phyloP scores from a whole-genome alignment of 2,888 invertebrate genomes.

The Chrysomela aeneicollis region DNA sequence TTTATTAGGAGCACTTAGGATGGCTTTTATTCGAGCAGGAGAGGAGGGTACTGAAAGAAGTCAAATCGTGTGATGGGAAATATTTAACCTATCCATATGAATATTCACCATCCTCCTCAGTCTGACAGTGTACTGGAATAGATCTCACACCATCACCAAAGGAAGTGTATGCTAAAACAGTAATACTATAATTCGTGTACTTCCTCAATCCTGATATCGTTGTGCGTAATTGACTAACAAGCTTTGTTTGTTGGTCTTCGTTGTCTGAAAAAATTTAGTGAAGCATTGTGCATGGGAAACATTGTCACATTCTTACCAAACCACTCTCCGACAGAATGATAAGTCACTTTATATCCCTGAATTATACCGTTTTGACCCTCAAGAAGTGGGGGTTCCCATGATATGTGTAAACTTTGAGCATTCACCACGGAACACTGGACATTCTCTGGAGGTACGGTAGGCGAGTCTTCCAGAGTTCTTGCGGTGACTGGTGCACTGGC shows the following conservation, averaged over 20 bases:
- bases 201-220: constrained; percentile 80
- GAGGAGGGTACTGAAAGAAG: constrained; percentile 79
- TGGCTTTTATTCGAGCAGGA: constrained; percentile 90
- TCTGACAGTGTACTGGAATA: constrained; percentile 83
- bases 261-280: constrained; percentile 64
- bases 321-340: constrained; percentile 81
- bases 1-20: constrained; percentile 84
- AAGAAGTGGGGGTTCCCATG: constrained; percentile 84
- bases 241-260: constrained; percentile 80
- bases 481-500: constrained; percentile 81
- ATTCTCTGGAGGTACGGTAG: constrained; percentile 84
- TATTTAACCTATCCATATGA: background rate
- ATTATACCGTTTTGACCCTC: constrained; percentile 86
- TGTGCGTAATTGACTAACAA: constrained; percentile 73
- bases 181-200: constrained; percentile 92
- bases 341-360: constrained; percentile 85
- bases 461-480: constrained; percentile 86
- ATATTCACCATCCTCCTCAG: constrained; percentile 83
- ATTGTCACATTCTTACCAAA: constrained; percentile 68
- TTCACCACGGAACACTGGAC: constrained; percentile 82
- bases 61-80: background rate
- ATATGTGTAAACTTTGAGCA: constrained; percentile 84
- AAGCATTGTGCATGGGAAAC: background rate
- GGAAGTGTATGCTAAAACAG: constrained; percentile 86
- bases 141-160: constrained; percentile 90